Percentiles rank a stretch among this genome's conserved stretches.
Conservation (phyloP, 2,888 invertebrate genomes). For the Pristionchus arcanus region DNA sequence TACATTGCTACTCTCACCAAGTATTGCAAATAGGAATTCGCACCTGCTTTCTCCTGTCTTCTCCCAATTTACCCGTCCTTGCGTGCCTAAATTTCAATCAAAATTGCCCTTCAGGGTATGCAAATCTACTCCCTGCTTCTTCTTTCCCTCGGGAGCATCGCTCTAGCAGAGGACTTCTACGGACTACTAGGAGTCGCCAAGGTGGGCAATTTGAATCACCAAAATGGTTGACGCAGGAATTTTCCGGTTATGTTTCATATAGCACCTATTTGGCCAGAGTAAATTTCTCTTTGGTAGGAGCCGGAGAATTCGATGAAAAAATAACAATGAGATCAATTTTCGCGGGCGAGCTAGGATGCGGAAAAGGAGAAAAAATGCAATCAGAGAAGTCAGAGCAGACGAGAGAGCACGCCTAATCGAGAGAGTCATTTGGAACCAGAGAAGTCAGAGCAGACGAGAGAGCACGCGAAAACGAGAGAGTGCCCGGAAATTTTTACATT, state of each 20-base stretch:
- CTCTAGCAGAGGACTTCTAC: constrained; percentile 83
- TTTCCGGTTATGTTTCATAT: too few relatives aligned
- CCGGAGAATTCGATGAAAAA: too few relatives aligned
- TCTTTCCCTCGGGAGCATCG: neutral
- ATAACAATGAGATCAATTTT: too few relatives aligned
- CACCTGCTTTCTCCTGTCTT: too few relatives aligned
- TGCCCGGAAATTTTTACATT: neutral
- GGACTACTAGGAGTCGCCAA: constrained; percentile 85
- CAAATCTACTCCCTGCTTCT: constrained; percentile 39
- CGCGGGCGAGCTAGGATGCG: too few relatives aligned
- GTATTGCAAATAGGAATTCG: neutral
- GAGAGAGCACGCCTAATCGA: neutral
- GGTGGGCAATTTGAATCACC: neutral
- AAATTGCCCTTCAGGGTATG: constrained; percentile 39
- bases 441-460: neutral
- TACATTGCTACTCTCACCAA: neutral
- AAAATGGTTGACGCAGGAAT: too few relatives aligned
- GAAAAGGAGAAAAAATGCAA: too few relatives aligned
- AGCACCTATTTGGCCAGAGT: too few relatives aligned
- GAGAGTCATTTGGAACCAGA: neutral
- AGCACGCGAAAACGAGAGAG: constrained; percentile 59
- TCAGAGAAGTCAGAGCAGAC: neutral
- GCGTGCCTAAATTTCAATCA: too few relatives aligned
- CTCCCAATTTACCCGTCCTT: too few relatives aligned
- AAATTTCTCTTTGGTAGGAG: too few relatives aligned